Conservation (phyloP, 2,888 invertebrate species). For the Dichetophora obliterata region DNA sequence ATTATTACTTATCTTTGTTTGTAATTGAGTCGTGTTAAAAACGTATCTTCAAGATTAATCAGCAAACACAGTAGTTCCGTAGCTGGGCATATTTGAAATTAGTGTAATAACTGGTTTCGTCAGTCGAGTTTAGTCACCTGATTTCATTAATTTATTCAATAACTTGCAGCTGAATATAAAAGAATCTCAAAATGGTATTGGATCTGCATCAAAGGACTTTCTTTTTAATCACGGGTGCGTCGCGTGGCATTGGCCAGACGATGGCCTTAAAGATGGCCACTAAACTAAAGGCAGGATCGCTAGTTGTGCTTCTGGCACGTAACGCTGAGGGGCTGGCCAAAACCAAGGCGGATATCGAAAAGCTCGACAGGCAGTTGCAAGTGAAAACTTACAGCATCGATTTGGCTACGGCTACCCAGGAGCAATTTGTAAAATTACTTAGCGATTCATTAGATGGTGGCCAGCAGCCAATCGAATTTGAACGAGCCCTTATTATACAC, state of each 20-base stretch:
- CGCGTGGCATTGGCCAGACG: slow-evolving; percentile 87
- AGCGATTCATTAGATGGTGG: slow-evolving; percentile 59
- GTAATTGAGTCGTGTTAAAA: too few species aligned
- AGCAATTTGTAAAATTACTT: slow-evolving; percentile 71
- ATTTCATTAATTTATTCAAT: too few species aligned
- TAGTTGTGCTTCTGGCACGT: slow-evolving; percentile 83
- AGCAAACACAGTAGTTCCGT: too few species aligned
- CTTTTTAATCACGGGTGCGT: slow-evolving; percentile 87
- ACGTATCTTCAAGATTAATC: too few species aligned
- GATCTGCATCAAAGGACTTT: slow-evolving; percentile 75
- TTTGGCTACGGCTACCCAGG: slow-evolving; percentile 71
- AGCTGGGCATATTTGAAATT: too few species aligned
- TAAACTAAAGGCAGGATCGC: slow-evolving; percentile 77
- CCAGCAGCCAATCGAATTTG: slow-evolving; percentile 70
- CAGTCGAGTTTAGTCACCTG: too few species aligned
- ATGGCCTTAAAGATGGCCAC: slow-evolving; percentile 76
- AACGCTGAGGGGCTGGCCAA: slow-evolving; percentile 76
- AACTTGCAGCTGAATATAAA: too few species aligned
- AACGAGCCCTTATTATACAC: slow-evolving; percentile 83
- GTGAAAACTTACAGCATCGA: slow-evolving; percentile 73
- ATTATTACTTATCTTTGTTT: too few species aligned
- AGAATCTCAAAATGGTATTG: slow-evolving; percentile 68
- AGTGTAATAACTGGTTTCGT: too few species aligned
- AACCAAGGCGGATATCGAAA: slow-evolving; percentile 68
- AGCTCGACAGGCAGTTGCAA: slow-evolving; percentile 65